phyloP scores from a whole-genome alignment of 2,888 invertebrate genomes.

The Chrysolina oricalcia region DNA sequence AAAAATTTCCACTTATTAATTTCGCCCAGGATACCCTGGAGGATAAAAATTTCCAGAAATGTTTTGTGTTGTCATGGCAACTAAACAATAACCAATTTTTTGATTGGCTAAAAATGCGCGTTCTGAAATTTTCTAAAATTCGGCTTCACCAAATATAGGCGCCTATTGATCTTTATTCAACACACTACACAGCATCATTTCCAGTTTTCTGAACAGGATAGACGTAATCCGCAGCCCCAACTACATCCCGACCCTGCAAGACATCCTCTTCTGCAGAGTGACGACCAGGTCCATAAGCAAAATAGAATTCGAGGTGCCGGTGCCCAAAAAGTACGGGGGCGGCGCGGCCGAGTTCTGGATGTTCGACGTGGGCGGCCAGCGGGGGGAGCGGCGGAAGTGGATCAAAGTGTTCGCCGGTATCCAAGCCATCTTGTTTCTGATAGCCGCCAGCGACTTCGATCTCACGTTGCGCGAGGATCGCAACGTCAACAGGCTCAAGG shows the following conservation, averaged over 20 bases:
- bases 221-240: slow-evolving; percentile 77
- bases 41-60: too few relatives aligned
- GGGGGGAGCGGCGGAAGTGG: slow-evolving; percentile 89
- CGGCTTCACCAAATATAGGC: too few relatives aligned
- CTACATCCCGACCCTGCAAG: slow-evolving; percentile 84
- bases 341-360: slow-evolving; percentile 84
- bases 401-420: slow-evolving; percentile 87
- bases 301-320: slow-evolving; percentile 82
- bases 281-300: slow-evolving; percentile 84
- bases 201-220: slow-evolving; percentile 84
- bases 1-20: too few relatives aligned
- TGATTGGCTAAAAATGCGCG: too few relatives aligned
- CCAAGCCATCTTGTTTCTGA: slow-evolving; percentile 86
- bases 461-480: slow-evolving; percentile 82
- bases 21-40: too few relatives aligned
- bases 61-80: too few relatives aligned
- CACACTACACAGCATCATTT: slow-evolving; percentile 7
- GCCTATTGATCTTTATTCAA: background rate
- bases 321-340: slow-evolving; percentile 81
- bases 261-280: slow-evolving; percentile 84
- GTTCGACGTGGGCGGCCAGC: slow-evolving; percentile 90
- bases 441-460: slow-evolving; percentile 88
- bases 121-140: too few relatives aligned
- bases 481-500: slow-evolving; percentile 80
- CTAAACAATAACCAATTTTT: too few relatives aligned